phyloP scores from a whole-genome alignment of 1,140 invertebrate genomes.

The Scaptomyza hsui region DNA sequence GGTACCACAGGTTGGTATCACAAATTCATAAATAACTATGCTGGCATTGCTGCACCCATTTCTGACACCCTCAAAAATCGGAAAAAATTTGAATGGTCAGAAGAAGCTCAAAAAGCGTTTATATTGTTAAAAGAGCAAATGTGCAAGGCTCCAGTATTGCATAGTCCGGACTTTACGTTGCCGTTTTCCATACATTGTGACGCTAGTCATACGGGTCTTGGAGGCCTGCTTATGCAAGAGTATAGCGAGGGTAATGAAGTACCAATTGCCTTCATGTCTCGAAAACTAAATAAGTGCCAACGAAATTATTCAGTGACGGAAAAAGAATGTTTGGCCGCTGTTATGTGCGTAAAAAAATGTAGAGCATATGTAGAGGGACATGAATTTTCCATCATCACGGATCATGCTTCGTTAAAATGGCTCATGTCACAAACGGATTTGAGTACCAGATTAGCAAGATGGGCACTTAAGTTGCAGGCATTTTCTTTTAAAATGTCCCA shows the following conservation, averaged over 20 bases:
- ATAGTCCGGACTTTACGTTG: background rate
- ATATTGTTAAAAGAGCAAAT: background rate
- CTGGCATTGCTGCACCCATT: too few species aligned
- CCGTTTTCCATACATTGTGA: background rate
- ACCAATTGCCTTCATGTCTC: too few species aligned
- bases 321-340: background rate
- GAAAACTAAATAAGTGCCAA: conserved; percentile 1
- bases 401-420: too few species aligned
- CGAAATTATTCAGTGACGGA: background rate
- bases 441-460: too few species aligned
- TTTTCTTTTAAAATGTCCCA: too few species aligned
- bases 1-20: background rate
- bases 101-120: background rate
- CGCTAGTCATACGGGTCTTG: background rate
- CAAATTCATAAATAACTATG: conserved; percentile 6
- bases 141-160: background rate
- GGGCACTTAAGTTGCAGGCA: too few species aligned
- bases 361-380: conserved; percentile 3
- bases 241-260: background rate
- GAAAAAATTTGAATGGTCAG: too few species aligned
- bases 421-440: too few species aligned
- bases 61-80: too few species aligned
- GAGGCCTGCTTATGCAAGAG: background rate
- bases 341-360: background rate
- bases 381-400: too few species aligned